Conservation (phyloP, 92 coral and sea anemone genomes). For the Scolanthus callimorphus region DNA sequence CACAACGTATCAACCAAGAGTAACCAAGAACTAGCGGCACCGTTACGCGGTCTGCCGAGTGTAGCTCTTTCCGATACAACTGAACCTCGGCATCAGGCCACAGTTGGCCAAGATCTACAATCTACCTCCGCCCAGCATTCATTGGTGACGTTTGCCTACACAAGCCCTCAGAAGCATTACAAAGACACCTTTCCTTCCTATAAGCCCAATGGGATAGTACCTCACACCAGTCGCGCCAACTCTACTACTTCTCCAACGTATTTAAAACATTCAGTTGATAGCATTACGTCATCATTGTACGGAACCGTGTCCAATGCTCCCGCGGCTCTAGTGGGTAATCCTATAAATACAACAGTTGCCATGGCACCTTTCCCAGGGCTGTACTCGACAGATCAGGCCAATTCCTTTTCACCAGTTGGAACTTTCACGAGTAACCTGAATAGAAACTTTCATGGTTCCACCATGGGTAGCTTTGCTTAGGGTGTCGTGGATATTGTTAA, state of each 20-base stretch:
- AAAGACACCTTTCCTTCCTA: conserved; percentile 15
- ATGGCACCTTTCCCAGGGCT: conserved; percentile 14
- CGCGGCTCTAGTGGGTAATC: conserved; percentile 18
- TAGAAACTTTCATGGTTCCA: conserved; percentile 38
- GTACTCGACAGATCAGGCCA: conserved; percentile 21
- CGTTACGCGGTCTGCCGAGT: background rate
- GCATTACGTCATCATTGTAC: conserved; percentile 76
- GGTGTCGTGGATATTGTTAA: no score
- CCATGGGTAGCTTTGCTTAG: conserved; percentile 67
- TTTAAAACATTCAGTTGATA: conserved; percentile 79
- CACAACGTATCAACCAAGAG: conserved; percentile 47
- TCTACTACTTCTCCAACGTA: conserved; percentile 51
- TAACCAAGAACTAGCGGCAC: conserved; percentile 6
- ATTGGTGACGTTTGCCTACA: conserved; percentile 15
- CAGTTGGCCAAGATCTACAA: background rate
- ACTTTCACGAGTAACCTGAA: conserved; percentile 7
- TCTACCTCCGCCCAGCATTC: conserved; percentile 1
- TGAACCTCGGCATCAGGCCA: background rate
- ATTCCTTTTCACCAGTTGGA: conserved; percentile 8
- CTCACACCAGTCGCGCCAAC: background rate
- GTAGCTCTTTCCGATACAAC: background rate
- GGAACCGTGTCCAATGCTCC: conserved; percentile 18
- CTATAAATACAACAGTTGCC: conserved; percentile 13
- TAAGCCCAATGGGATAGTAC: conserved; percentile 19
- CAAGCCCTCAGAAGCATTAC: conserved; percentile 27